Conservation (phyloP, 2,797 vertebrate genomes). For the Artibeus lituratus region DNA sequence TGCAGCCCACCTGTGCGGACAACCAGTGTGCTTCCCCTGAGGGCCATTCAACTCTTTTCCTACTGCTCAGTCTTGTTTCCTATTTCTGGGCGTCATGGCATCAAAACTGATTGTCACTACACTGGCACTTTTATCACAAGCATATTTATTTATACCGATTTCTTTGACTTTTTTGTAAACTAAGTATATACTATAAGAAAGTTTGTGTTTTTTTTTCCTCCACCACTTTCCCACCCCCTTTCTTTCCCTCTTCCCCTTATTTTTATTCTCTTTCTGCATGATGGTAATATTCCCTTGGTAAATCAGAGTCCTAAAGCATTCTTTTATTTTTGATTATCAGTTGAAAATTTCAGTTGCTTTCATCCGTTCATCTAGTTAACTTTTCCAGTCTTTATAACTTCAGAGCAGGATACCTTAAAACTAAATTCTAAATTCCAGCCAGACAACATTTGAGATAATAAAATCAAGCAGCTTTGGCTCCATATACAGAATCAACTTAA, state of each 20-base stretch:
- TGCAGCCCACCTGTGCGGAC: not conserved
- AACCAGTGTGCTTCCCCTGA: not conserved
- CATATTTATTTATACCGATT: not conserved
- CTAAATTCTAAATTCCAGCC: not conserved
- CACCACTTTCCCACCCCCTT: not conserved
- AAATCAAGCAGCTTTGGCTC: conserved; percentile 17
- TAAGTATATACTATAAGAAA: not conserved
- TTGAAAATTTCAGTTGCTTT: not conserved
- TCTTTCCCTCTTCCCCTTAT: not conserved
- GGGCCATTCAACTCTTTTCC: not conserved
- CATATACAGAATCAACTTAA: not conserved
- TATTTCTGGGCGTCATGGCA: not conserved
- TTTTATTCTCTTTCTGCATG: not conserved
- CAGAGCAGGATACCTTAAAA: not conserved
- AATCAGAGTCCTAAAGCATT: not conserved
- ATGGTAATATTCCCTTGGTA: not conserved
- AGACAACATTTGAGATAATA: not conserved
- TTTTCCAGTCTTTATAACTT: not conserved
- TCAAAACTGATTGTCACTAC: not conserved
- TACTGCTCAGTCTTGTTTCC: not conserved
- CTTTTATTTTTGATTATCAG: not conserved
- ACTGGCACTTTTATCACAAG: not conserved
- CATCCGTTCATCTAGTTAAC: not conserved
- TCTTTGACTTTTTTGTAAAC: not conserved
- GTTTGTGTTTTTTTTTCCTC: not conserved